A percentile compares a stretch with the other conserved stretches of the same genome.
These are phyloP conservation scores for Scolopax bukidnonensis DNA, from an alignment of 2,797 vertebrate genomes.

Conservation along the genomic window DNA sequence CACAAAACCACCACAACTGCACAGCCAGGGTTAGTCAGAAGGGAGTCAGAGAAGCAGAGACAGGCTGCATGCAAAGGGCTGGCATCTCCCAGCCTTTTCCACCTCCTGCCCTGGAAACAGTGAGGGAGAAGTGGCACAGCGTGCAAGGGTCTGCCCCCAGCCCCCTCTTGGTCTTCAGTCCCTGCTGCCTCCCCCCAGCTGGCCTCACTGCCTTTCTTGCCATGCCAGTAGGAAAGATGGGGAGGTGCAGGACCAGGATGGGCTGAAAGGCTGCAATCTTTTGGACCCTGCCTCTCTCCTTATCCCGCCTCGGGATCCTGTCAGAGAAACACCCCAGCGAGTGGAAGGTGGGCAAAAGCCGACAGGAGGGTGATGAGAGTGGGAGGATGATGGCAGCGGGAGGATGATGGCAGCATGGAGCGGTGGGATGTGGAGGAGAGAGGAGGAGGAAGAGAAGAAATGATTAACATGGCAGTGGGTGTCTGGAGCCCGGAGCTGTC, in stretches of 20 bases:
- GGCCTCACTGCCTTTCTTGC: neutral
- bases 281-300: neutral
- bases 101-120: neutral
- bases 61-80: conserved; percentile 15
- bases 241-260: neutral
- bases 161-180: neutral
- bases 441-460: neutral
- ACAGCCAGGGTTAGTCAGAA: neutral
- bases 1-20: neutral
- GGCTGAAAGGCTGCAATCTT: neutral
- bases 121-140: rapidly evolving
- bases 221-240: neutral
- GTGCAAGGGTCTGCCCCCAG: rapidly evolving
- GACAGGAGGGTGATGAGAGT: neutral
- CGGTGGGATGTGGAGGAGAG: neutral
- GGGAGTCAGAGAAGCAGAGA: neutral
- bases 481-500: conserved; percentile 43
- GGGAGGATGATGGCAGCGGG: neutral
- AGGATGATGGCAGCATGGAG: neutral
- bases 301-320: neutral
- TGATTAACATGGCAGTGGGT: neutral
- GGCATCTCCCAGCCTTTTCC: neutral
- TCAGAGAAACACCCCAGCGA: neutral
- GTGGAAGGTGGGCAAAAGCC: neutral
- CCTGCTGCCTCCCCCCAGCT: neutral